phyloP scores from a whole-genome alignment of 2,797 vertebrate genomes.

The Oophaga sylvatica region DNA sequence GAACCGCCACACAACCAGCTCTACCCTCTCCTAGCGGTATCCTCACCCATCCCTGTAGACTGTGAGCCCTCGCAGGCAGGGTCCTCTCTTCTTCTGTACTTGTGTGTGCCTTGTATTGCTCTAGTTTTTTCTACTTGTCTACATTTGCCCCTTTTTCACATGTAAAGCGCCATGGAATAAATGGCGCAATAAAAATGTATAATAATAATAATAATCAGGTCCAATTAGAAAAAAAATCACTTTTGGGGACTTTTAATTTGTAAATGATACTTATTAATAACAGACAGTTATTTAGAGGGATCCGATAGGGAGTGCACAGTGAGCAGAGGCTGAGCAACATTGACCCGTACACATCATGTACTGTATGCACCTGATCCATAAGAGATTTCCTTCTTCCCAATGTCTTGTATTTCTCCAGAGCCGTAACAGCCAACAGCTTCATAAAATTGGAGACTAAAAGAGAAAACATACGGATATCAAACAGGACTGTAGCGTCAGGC shows the following conservation, averaged over 20 bases:
- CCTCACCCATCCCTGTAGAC: too few species aligned
- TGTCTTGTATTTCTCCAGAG: slow-evolving; percentile 77
- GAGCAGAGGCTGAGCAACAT: background rate
- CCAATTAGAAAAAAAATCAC: too few species aligned
- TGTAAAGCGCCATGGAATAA: too few species aligned
- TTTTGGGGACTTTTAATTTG: background rate
- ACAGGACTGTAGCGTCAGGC: background rate
- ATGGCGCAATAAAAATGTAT: too few species aligned
- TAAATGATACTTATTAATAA: background rate
- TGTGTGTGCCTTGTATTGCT: too few species aligned
- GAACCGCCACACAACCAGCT: too few species aligned
- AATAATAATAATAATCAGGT: background rate
- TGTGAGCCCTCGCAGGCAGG: too few species aligned
- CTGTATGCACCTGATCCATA: slow-evolving; percentile 65
- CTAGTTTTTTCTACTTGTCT: too few species aligned
- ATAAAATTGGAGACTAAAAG: slow-evolving; percentile 69
- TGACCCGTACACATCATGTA: background rate
- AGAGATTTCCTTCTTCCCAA: slow-evolving; percentile 72
- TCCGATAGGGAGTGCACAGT: background rate
- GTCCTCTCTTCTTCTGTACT: too few species aligned
- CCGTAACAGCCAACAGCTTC: slow-evolving; percentile 68
- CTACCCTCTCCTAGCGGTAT: too few species aligned
- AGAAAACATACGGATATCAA: background rate
- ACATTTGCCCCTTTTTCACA: too few species aligned
- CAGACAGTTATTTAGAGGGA: background rate